Evolutionary conservation across 1,140 invertebrate species (phyloP).

Genomic region (Antheraea pernyi): DNA sequence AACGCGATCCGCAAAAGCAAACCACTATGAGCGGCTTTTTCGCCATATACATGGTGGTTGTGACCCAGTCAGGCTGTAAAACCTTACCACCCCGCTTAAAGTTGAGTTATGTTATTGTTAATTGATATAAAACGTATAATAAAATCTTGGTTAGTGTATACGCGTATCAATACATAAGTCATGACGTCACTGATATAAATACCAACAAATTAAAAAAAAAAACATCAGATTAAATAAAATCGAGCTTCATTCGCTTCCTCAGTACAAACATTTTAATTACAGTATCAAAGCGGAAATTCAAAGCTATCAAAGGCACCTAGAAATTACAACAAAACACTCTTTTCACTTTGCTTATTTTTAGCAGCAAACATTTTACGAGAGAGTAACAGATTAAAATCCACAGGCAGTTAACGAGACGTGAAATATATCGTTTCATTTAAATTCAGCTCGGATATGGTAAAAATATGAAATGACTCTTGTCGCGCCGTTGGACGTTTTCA

Average conservation of each 20-base stretch:
- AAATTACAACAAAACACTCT: not conserved
- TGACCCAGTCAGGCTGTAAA: too few species aligned
- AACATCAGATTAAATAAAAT: not conserved
- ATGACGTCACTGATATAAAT: too few species aligned
- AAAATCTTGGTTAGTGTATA: too few species aligned
- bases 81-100: too few species aligned
- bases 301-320: not conserved
- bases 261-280: not conserved
- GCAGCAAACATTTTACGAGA: not conserved
- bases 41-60: too few species aligned
- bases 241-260: not conserved
- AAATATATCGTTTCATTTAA: not conserved
- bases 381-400: not conserved
- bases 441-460: not conserved
- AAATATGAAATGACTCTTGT: constrained; percentile 1
- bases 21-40: too few species aligned
- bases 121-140: too few species aligned
- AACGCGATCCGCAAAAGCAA: too few species aligned
- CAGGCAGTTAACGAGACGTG: not conserved
- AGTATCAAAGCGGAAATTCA: not conserved
- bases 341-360: not conserved
- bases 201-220: not conserved
- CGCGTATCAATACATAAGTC: too few species aligned
- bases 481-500: not conserved
- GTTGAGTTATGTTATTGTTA: too few species aligned